Evolutionary conservation across 2,797 vertebrate genomes (phyloP).

Genomic region (Nothura maculosa): DNA sequence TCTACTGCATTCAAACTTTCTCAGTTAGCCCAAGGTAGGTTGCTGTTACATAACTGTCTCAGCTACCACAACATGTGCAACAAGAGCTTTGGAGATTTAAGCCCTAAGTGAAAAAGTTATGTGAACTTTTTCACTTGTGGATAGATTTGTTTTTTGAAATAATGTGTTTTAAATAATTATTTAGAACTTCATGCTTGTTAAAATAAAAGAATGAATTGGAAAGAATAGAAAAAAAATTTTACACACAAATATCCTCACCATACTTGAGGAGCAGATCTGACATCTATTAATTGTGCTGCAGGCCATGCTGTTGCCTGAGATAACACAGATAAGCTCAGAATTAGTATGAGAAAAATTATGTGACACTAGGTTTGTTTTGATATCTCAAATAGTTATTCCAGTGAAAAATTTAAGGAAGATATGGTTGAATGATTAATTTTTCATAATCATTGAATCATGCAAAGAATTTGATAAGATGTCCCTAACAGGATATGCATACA

Average conservation of each 20-base stretch:
- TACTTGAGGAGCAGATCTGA: neutral
- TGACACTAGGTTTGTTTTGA: neutral
- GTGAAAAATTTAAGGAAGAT: neutral
- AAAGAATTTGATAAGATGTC: neutral
- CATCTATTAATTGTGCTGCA: neutral
- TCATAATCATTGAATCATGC: neutral
- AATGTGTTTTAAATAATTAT: neutral
- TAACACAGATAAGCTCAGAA: neutral
- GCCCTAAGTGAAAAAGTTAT: neutral
- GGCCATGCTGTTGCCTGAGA: neutral
- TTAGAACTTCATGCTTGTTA: neutral
- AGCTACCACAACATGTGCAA: neutral
- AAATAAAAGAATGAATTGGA: neutral
- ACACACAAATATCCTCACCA: neutral
- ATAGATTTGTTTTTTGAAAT: neutral
- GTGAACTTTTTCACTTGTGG: neutral
- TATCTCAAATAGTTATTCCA: neutral
- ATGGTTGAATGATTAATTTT: neutral
- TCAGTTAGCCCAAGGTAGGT: neutral
- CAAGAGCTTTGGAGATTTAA: neutral
- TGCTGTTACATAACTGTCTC: neutral
- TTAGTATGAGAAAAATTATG: neutral
- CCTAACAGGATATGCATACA: neutral
- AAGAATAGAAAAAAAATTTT: neutral
- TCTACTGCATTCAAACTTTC: neutral